Conservation (phyloP, 2,888 invertebrate genomes). For the Melinaea marsaeus region DNA sequence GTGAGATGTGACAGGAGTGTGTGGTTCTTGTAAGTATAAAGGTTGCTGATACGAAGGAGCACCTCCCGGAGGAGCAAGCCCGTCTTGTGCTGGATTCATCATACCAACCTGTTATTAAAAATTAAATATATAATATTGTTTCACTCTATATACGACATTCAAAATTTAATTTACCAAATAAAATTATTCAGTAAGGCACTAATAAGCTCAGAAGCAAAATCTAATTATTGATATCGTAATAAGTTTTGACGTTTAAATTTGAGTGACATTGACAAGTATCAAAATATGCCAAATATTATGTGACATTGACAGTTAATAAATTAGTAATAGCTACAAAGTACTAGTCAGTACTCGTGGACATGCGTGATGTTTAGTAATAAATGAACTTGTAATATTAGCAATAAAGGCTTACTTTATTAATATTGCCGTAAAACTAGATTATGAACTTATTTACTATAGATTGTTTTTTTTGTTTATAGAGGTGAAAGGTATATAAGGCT, state of each 20-base stretch:
- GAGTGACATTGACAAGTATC: no score
- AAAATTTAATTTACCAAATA: neutral
- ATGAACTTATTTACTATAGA: no score
- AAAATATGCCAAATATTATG: neutral
- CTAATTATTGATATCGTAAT: no score
- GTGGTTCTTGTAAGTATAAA: conserved; percentile 80
- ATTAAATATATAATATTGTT: neutral
- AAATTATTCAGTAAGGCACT: neutral
- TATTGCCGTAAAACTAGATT: no score
- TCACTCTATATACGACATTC: neutral
- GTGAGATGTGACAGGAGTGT: conserved; percentile 70
- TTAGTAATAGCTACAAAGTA: neutral
- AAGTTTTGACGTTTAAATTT: no score
- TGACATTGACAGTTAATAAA: conserved; percentile 3
- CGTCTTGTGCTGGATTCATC: conserved; percentile 81
- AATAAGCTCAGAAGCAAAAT: neutral
- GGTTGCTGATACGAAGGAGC: conserved; percentile 83
- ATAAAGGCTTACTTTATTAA: no score
- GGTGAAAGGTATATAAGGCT: no score
- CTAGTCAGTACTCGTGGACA: no score
- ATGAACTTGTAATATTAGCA: no score
- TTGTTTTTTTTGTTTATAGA: no score
- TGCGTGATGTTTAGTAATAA: no score
- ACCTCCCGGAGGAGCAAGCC: conserved; percentile 78
- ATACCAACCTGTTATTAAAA: conserved; percentile 69